phyloP scores from a whole-genome alignment of 2,113 vertebrate genomes.

The Lycaon pictus region DNA sequence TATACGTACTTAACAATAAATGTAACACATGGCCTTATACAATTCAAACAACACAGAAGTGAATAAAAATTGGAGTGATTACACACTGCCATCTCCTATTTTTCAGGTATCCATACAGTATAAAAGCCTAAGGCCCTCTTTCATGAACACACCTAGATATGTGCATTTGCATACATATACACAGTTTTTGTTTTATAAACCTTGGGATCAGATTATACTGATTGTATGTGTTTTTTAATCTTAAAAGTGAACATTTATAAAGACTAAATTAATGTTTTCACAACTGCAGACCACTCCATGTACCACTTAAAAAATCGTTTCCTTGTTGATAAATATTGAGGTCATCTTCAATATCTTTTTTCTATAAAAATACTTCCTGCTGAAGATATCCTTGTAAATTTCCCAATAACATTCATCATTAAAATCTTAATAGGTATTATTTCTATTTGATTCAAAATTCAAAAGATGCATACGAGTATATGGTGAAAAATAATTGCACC shows the following conservation, averaged over 20 bases:
- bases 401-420: not conserved
- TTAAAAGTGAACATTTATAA: not conserved
- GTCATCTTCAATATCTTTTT: not conserved
- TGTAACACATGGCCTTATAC: not conserved
- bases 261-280: not conserved
- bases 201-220: not conserved
- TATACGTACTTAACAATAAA: not conserved
- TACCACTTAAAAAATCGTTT: not conserved
- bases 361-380: not conserved
- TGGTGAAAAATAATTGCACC: not conserved
- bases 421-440: slow-evolving; percentile 3
- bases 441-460: slow-evolving; percentile 36
- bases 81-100: not conserved
- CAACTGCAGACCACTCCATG: not conserved
- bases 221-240: not conserved
- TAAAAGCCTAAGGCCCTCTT: not conserved
- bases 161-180: not conserved
- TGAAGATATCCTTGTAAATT: slow-evolving; percentile 4
- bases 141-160: not conserved
- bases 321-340: not conserved
- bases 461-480: not conserved
- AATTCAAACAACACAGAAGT: slow-evolving; percentile 9
- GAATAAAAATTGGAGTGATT: not conserved
- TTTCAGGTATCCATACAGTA: not conserved
- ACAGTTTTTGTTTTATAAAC: slow-evolving; percentile 47